Percentiles rank a stretch among this genome's conserved stretches.
These are phyloP conservation scores for Tortrix viridana DNA, from an alignment of 2,888 invertebrate species.

Conservation along the genomic window DNA sequence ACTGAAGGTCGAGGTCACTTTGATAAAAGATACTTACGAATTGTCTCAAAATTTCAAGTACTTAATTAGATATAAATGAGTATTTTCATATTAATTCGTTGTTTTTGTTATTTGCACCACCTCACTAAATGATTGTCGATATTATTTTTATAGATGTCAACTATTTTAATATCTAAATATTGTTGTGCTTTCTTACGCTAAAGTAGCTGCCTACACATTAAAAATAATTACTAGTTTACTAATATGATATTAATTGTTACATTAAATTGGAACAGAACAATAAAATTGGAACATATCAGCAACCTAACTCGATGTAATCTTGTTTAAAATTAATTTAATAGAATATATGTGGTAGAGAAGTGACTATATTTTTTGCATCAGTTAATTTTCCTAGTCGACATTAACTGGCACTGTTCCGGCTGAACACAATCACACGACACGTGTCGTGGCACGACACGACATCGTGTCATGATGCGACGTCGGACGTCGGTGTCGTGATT, in stretches of 20 bases:
- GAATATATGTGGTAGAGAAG: neutral
- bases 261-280: neutral
- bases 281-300: neutral
- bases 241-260: neutral
- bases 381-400: too few relatives aligned
- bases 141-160: conserved; percentile 11
- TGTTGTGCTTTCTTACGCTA: neutral
- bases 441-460: too few relatives aligned
- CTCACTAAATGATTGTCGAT: conserved; percentile 34
- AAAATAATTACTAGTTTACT: neutral
- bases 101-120: conserved; percentile 21
- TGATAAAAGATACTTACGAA: neutral
- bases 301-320: neutral
- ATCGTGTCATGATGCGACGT: too few relatives aligned
- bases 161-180: neutral
- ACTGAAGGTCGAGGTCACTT: too few relatives aligned
- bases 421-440: too few relatives aligned
- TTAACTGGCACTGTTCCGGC: too few relatives aligned
- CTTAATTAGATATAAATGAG: conserved; percentile 5
- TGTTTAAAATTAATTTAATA: neutral
- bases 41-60: conserved; percentile 7
- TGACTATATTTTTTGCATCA: neutral
- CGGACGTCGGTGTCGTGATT: too few relatives aligned
- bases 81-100: conserved; percentile 18
- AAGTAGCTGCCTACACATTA: too few relatives aligned